Conservation (phyloP, 2,888 invertebrate species). For the Germaria angustata region DNA sequence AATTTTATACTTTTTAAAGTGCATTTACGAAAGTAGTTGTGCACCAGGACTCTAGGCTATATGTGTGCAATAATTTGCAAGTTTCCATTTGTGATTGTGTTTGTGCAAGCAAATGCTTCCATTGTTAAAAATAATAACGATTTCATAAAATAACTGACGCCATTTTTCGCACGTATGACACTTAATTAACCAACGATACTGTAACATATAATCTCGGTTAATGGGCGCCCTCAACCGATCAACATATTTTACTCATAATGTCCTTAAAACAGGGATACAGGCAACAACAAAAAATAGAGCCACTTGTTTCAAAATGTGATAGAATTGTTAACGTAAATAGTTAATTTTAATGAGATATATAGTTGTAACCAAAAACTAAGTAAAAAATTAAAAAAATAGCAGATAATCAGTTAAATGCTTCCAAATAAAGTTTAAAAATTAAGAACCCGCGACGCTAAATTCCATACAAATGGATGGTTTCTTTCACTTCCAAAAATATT, state of each 20-base stretch:
- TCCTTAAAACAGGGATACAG: constrained; percentile 21
- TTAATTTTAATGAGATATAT: no score
- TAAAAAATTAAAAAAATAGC: no score
- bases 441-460: no score
- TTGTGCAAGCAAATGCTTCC: background rate
- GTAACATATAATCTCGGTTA: constrained; percentile 56
- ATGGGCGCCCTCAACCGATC: constrained; percentile 58
- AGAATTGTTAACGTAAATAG: background rate
- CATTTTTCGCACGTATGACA: constrained; percentile 77
- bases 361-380: no score
- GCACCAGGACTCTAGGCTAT: background rate
- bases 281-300: background rate
- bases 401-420: no score
- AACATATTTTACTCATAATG: constrained; percentile 55
- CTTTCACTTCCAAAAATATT: no score
- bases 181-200: constrained; percentile 74
- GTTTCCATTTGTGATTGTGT: background rate
- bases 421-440: no score
- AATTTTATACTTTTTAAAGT: constrained; percentile 22
- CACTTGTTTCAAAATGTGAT: background rate
- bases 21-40: background rate
- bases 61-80: background rate
- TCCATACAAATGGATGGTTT: no score
- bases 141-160: constrained; percentile 71
- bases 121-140: constrained; percentile 41